These are phyloP conservation scores for Napeogenes sylphis DNA, from an alignment of 2,888 invertebrate genomes.

Conservation along the genomic window DNA sequence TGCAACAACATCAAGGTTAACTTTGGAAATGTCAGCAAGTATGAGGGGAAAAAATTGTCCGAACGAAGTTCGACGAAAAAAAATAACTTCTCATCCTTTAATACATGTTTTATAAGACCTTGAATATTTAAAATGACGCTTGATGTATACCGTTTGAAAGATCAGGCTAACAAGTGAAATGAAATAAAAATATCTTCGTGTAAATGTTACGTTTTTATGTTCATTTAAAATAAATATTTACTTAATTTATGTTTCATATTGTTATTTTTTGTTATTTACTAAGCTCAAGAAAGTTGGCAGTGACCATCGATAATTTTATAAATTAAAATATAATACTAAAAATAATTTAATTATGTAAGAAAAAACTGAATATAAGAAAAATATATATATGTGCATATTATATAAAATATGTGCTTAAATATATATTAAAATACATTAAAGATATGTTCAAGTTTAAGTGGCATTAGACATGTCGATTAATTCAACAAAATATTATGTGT, in stretches of 20 bases:
- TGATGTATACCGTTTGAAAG: too few relatives aligned
- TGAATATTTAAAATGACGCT: background rate
- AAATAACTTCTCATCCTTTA: background rate
- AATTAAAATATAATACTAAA: too few relatives aligned
- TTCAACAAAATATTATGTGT: constrained; percentile 17
- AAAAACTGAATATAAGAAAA: background rate
- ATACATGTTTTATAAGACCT: background rate
- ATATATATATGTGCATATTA: background rate
- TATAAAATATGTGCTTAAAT: background rate
- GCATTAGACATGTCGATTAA: background rate
- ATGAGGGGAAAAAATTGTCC: background rate
- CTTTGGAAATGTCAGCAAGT: constrained; percentile 2
- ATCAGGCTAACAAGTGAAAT: too few relatives aligned
- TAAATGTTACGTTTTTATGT: too few relatives aligned
- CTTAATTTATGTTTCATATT: too few relatives aligned
- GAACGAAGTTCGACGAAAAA: background rate
- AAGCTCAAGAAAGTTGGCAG: too few relatives aligned
- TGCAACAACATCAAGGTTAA: constrained; percentile 2
- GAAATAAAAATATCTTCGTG: too few relatives aligned
- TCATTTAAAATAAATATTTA: too few relatives aligned
- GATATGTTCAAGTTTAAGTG: constrained; percentile 1
- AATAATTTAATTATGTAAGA: too few relatives aligned
- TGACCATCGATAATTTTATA: too few relatives aligned
- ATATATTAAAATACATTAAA: background rate
- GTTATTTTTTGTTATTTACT: too few relatives aligned